phyloP scores from a whole-genome alignment of 2,888 invertebrate genomes.

The Agrochola macilenta region DNA sequence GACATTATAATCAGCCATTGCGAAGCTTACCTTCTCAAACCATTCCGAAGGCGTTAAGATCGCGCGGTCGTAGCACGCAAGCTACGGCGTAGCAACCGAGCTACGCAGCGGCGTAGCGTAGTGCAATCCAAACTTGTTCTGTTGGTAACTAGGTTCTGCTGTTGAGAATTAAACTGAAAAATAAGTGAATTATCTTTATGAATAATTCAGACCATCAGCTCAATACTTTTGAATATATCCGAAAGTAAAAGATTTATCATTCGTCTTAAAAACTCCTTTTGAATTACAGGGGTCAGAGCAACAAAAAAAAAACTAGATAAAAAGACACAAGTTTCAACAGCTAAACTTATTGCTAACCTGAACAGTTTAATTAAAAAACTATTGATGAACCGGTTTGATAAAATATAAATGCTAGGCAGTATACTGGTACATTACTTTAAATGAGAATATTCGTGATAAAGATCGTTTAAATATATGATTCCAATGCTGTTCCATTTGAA shows the following conservation, averaged over 20 bases:
- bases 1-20: background rate
- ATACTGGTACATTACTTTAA: constrained; percentile 19
- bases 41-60: background rate
- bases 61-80: background rate
- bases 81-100: constrained; percentile 46
- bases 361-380: constrained; percentile 22
- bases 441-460: constrained; percentile 29
- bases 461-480: constrained; percentile 2
- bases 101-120: constrained; percentile 18
- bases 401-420: constrained; percentile 3
- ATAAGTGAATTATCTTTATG: background rate
- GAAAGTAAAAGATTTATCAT: background rate
- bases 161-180: background rate
- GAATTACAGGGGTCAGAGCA: background rate
- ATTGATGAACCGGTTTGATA: constrained; percentile 28
- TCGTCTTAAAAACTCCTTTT: background rate
- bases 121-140: background rate
- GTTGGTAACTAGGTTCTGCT: background rate
- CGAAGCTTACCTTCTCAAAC: background rate
- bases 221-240: background rate
- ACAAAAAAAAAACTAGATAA: background rate
- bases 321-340: background rate
- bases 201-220: too few species aligned
- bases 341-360: background rate
- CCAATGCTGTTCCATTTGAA: background rate